Evolutionary conservation across 37 sponge, comb jelly and placozoan species (phyloP).

Genomic region (Ianthella basta): DNA sequence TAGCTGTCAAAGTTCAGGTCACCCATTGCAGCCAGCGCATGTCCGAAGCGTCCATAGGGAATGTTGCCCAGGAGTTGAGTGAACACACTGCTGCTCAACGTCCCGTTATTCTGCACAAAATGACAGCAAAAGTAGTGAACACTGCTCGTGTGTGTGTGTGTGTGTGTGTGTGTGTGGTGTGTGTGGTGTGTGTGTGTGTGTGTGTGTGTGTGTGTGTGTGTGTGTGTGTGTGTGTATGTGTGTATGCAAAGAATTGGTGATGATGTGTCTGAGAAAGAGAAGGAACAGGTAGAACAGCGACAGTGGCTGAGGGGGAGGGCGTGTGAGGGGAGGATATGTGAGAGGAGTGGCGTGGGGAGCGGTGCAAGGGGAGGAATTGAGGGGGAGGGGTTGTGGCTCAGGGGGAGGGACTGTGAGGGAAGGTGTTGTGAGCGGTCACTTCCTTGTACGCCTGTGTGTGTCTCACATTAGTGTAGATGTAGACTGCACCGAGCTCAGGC

Average conservation of each 20-base stretch:
- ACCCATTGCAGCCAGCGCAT: slow-evolving; percentile 40
- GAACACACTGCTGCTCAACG: too few species aligned
- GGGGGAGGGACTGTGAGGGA: too few species aligned
- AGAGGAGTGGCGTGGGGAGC: too few species aligned
- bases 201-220: slow-evolving; percentile 20
- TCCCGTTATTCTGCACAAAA: too few species aligned
- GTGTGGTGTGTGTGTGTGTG: slow-evolving; percentile 7
- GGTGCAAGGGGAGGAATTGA: background rate
- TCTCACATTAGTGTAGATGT: slow-evolving; percentile 62
- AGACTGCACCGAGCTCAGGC: slow-evolving; percentile 77
- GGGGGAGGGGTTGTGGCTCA: too few species aligned
- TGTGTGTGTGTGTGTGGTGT: slow-evolving; percentile 8
- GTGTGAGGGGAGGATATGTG: background rate
- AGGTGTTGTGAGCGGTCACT: too few species aligned
- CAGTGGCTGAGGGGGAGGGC: background rate
- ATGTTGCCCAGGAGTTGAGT: too few species aligned
- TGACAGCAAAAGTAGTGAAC: too few species aligned
- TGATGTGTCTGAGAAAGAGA: background rate
- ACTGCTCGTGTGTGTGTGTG: slow-evolving; percentile 20
- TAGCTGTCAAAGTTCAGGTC: slow-evolving; percentile 37
- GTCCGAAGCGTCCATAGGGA: slow-evolving; percentile 23
- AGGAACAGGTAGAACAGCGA: slow-evolving; percentile 2
- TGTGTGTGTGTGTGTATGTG: slow-evolving; percentile 3
- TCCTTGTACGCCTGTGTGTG: too few species aligned
- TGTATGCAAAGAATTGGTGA: background rate